Conservation (phyloP, 2,888 invertebrate species). For the Tinea trinotella region DNA sequence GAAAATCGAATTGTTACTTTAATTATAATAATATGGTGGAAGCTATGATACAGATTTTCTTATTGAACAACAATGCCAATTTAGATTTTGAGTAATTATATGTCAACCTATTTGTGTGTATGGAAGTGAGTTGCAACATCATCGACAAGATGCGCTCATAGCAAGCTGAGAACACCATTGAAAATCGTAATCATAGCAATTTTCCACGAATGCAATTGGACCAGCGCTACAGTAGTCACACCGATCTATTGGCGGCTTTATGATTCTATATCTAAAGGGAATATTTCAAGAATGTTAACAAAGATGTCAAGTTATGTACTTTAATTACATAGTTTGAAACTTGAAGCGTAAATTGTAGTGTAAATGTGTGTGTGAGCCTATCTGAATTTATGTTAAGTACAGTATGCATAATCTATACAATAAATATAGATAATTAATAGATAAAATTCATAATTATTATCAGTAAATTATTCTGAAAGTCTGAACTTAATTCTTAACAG, state of each 20-base stretch:
- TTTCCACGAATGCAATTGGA: background rate
- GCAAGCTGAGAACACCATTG: conserved; percentile 9
- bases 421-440: too few species aligned
- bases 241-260: background rate
- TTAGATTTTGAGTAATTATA: background rate
- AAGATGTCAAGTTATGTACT: conserved; percentile 2
- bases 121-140: conserved; percentile 9
- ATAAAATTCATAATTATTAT: background rate
- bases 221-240: conserved; percentile 10
- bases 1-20: background rate
- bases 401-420: background rate
- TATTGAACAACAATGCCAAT: background rate
- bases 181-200: conserved; percentile 4
- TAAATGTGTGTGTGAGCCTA: background rate
- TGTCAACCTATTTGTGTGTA: background rate
- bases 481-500: background rate
- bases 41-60: background rate
- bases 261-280: conserved; percentile 12
- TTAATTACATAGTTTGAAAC: conserved; percentile 1
- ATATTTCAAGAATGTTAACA: conserved; percentile 7
- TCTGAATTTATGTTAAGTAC: background rate
- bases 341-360: background rate
- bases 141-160: conserved; percentile 1
- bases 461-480: background rate
- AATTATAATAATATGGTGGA: background rate